Conservation (phyloP, 1,140 invertebrate species). For the Belonocnema kinseyi region DNA sequence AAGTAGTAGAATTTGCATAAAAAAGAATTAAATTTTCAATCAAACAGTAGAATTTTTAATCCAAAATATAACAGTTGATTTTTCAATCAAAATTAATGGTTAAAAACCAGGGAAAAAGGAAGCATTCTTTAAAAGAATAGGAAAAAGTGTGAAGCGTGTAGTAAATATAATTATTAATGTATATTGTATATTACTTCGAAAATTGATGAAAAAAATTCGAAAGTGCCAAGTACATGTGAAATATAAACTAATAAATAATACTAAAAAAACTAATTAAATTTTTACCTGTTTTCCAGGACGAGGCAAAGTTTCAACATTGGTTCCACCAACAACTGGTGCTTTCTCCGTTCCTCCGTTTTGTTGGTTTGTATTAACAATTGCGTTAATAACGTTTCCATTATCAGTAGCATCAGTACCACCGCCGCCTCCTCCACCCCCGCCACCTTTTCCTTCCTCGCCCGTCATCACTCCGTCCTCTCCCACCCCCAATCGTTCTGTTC, state of each 20-base stretch:
- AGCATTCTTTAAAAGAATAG: too few species aligned
- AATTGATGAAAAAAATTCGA: too few species aligned
- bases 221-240: too few species aligned
- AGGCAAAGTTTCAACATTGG: conserved; percentile 79
- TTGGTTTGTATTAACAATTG: conserved; percentile 73
- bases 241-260: neutral
- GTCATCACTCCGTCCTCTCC: conserved; percentile 62
- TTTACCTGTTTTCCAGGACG: conserved; percentile 77
- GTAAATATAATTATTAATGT: too few species aligned
- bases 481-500: conserved; percentile 48
- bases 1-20: too few species aligned
- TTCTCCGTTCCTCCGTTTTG: conserved; percentile 74
- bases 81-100: too few species aligned
- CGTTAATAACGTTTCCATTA: conserved; percentile 66
- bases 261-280: neutral
- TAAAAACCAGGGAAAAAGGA: too few species aligned
- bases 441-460: conserved; percentile 70
- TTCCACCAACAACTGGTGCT: conserved; percentile 78
- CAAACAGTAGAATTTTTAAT: too few species aligned
- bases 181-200: too few species aligned
- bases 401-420: conserved; percentile 39
- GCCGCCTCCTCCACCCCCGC: conserved; percentile 53
- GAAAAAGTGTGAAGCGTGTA: too few species aligned
- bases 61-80: too few species aligned
- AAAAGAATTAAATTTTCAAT: too few species aligned